Conservation (phyloP, 2,797 vertebrate species). For the Bradypus variegatus region DNA sequence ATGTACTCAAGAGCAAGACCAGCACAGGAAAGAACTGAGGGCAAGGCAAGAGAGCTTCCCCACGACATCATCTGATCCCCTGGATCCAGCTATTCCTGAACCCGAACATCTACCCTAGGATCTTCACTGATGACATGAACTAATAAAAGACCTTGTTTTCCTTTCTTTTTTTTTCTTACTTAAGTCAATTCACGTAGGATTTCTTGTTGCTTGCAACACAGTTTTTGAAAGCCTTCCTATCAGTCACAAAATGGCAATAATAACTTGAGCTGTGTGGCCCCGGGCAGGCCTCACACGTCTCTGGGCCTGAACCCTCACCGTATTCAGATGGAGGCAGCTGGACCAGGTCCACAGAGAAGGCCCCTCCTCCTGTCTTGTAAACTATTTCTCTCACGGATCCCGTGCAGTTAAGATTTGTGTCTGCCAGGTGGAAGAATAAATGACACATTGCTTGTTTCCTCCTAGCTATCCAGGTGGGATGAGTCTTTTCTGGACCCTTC, state of each 20-base stretch:
- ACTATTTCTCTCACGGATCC: background rate
- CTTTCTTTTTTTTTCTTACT: no score
- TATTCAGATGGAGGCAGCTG: no score
- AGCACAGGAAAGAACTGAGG: background rate
- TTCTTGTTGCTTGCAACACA: background rate
- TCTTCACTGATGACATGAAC: background rate
- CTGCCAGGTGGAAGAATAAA: background rate
- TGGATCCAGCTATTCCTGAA: background rate
- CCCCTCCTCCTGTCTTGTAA: no score
- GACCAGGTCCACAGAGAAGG: background rate
- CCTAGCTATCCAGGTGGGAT: no score
- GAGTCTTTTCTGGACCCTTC: background rate
- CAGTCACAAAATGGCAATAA: background rate
- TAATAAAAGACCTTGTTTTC: background rate
- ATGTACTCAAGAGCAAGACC: background rate
- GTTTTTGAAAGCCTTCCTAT: background rate
- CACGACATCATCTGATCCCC: background rate
- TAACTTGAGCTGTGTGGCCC: background rate
- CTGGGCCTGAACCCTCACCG: no score
- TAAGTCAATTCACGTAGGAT: background rate
- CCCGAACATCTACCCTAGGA: background rate
- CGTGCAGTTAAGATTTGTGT: background rate
- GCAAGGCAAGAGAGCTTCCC: background rate
- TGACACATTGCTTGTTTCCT: background rate
- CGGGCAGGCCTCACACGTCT: background rate